These are phyloP conservation scores for Urocynchramus pylzowi DNA, from an alignment of 2,113 vertebrate genomes.

Conservation along the genomic window DNA sequence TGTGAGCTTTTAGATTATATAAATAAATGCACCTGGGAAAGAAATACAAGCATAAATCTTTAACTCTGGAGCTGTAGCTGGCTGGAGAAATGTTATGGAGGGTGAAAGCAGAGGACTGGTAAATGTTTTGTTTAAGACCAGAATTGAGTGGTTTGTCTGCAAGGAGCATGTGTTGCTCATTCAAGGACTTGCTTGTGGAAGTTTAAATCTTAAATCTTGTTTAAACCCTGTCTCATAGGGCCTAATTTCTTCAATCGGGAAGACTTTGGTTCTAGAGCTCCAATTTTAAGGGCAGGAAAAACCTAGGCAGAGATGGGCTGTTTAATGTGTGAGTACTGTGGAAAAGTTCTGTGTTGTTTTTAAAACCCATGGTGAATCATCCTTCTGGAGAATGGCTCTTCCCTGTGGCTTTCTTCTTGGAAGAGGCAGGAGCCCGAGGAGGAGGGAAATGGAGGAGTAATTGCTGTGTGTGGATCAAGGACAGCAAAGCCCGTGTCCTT, in stretches of 20 bases:
- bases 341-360: not conserved
- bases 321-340: not conserved
- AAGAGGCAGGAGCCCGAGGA: not conserved
- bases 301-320: not conserved
- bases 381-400: not conserved
- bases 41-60: not conserved
- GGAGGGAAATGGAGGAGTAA: not conserved
- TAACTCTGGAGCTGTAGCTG: not conserved
- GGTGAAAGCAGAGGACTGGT: not conserved
- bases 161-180: not conserved
- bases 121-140: not conserved
- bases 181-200: not conserved
- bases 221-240: not conserved
- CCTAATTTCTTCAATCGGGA: not conserved
- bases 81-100: not conserved
- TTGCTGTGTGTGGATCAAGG: not conserved
- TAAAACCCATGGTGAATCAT: not conserved
- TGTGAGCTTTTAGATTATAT: not conserved
- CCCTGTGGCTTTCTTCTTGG: not conserved
- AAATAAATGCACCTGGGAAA: not conserved
- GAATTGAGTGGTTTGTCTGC: not conserved
- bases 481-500: accelerated
- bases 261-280: not conserved
- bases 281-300: not conserved
- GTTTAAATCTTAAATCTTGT: not conserved